Conservation (phyloP, 1,140 invertebrate genomes). For the Brachionus rubens region DNA sequence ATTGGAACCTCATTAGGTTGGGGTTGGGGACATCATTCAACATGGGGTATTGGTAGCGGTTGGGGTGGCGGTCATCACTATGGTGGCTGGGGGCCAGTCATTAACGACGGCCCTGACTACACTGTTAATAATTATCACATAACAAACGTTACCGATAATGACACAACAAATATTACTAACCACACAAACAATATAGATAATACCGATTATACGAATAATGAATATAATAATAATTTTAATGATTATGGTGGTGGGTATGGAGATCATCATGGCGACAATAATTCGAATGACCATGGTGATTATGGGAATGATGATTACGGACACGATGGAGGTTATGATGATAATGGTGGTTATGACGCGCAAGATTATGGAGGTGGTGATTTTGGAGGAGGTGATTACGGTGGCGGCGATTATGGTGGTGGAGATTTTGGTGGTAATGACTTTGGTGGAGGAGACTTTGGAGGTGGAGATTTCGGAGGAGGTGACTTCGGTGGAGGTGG, state of each 20-base stretch:
- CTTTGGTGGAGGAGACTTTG: constrained; percentile 23
- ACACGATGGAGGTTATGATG: neutral
- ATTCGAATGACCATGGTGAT: neutral
- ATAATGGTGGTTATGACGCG: neutral
- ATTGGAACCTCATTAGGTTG: constrained; percentile 28
- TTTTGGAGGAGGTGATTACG: neutral
- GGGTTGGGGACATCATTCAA: constrained; percentile 24
- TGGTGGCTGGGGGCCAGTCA: constrained; percentile 8
- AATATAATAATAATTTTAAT: neutral
- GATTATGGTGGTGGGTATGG: neutral
- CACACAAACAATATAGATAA: constrained; percentile 12
- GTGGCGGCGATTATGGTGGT: constrained; percentile 38
- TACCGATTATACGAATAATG: neutral
- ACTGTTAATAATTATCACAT: constrained; percentile 23
- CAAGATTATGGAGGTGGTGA: neutral
- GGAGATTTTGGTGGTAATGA: constrained; percentile 27
- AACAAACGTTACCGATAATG: constrained; percentile 29
- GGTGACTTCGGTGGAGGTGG: constrained; percentile 44
- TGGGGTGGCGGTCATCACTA: constrained; percentile 13
- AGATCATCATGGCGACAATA: neutral
- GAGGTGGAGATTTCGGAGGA: constrained; percentile 40
- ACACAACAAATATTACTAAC: constrained; percentile 29
- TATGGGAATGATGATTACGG: neutral
- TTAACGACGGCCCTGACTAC: constrained; percentile 6
- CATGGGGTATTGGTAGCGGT: constrained; percentile 26